Evolutionary conservation across 2,113 vertebrate species (phyloP), one percentile per base, ranked within the genome.

Genomic region (Ornithorhynchus anatinus): DNA sequence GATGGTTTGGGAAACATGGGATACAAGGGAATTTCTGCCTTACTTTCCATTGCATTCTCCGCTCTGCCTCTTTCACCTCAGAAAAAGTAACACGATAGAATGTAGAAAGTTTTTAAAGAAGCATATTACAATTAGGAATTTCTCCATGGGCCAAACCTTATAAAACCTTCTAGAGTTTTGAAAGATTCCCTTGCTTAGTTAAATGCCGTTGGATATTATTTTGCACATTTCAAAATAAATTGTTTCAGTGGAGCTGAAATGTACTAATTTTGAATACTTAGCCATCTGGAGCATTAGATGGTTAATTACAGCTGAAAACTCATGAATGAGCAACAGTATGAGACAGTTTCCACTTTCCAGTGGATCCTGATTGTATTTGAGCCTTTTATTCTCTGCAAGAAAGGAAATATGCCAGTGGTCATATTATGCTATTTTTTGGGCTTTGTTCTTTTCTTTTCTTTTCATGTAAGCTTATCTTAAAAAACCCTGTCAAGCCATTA

Each of bases 181-280:
- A 40, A 61, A 80, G 59, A 56, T 40, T 66, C 59, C 59, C 47
- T 82, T 32, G 5, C 15, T 61, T 62, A 51, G 4, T 72, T 57
- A 72, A 88, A 83, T 62, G 40, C 42, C 68, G 52, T 77, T 72
- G 25, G 45, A 70, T 85, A 76, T 29, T 80, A 83, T 85, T 91
- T 87, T 89, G 69, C 53, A 69, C 5, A 14, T 82, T 86, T 84
- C 65, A 73, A 90, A 89, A 88, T 69, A 70, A 83, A 84, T 9
- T 3, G 0, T 84, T 85, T 82, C 75, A 83, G 56, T 42, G 69
- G 75, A 91, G 60, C 48, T 70, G 80, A 91, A 91, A 91, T 91
- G 67, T 89, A 87, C 87, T 82, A 80, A 84, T 90, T 91, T 91
- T 88, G 82, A 89, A 91, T 80, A 86, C 81, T 84, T 84, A 91